These are phyloP conservation scores for Corvus cornix DNA, from an alignment of 2,113 vertebrate genomes.

Conservation along the genomic window DNA sequence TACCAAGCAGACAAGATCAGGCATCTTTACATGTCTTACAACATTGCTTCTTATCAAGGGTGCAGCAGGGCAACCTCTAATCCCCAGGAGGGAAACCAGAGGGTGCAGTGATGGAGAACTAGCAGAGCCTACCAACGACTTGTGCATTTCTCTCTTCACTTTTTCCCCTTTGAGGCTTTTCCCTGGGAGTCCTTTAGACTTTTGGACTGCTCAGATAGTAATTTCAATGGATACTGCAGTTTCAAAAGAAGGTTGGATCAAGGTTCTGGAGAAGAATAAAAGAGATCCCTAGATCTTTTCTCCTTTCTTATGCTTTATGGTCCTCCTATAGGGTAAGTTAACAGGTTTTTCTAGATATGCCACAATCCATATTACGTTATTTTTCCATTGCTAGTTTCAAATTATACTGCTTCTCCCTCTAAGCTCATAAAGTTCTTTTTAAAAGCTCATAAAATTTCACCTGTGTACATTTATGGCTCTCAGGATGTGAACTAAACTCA, in stretches of 20 bases:
- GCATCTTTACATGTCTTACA: background rate
- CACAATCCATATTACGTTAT: slow-evolving; percentile 70
- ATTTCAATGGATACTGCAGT: background rate
- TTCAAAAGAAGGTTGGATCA: background rate
- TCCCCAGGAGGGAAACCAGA: background rate
- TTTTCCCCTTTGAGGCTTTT: background rate
- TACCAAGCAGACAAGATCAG: background rate
- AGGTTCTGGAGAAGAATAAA: background rate
- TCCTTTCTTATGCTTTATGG: background rate
- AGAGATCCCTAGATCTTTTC: background rate
- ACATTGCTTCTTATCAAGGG: background rate
- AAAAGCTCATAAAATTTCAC: slow-evolving; percentile 79
- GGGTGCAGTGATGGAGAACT: background rate
- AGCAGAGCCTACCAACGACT: background rate
- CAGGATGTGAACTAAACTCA: slow-evolving; percentile 73
- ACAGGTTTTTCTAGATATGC: slow-evolving; percentile 66
- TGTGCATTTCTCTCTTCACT: background rate
- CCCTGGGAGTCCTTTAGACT: background rate
- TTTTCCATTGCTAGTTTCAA: slow-evolving; percentile 75
- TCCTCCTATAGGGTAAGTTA: slow-evolving; percentile 18
- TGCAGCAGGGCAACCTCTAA: background rate
- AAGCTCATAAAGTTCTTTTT: slow-evolving; percentile 76
- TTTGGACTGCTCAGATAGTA: background rate
- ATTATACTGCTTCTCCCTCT: slow-evolving; percentile 71
- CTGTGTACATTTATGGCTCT: slow-evolving; percentile 75